Evolutionary conservation across 1,140 invertebrate genomes (phyloP), one percentile per base, ranked within the genome.

Genomic region (Leptoteleia sp.): DNA sequence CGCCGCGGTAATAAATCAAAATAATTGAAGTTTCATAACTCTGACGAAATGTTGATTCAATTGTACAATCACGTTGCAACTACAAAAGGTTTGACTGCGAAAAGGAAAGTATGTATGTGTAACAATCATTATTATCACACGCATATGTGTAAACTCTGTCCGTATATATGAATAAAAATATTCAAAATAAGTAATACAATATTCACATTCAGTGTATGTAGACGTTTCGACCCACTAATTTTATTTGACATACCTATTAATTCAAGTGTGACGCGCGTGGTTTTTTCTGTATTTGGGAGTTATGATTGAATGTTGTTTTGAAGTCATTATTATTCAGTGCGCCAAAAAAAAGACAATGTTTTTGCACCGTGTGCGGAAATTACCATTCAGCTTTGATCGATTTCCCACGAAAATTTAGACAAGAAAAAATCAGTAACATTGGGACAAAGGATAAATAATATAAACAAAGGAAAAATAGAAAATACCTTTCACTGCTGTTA

Each of bases 211-310:
- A 42, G 37, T 38, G 25, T 12, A 33, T 59, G 11, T 65, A 37
- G 48, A 50, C 61, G 52, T 50, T 59, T 59, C 71, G 52, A 57
- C 37, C 61, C 50, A 75, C 42, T 75, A 75, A 75, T 65, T 65
- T 65, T 50, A 42, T 64, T 65, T 75, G 37, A 29, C 71, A 65
- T 55, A 65, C 50, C 71, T 65, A 75, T 65, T 65, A 65, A 59
- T 65, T 75, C 71, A 75, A 42, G 59, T 59, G 71, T 59, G 13
- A 65, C 50, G 15, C 33, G 16, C 22, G 22, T 13, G 29, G 52
- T 71, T 71, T 71, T 61, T 19, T 62, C 25, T 22, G 9, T 6
- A 6, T 47, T 52, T 25, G 3, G 12, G n/a, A 48, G 40, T 48
- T 38, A 29, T 38, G 50, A 47, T 43, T 40, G 8, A 38, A 61